A percentile compares a stretch with the other conserved stretches of the same genome.
phyloP scores from a whole-genome alignment of 2,113 vertebrate species.

The Anhinga rufa region DNA sequence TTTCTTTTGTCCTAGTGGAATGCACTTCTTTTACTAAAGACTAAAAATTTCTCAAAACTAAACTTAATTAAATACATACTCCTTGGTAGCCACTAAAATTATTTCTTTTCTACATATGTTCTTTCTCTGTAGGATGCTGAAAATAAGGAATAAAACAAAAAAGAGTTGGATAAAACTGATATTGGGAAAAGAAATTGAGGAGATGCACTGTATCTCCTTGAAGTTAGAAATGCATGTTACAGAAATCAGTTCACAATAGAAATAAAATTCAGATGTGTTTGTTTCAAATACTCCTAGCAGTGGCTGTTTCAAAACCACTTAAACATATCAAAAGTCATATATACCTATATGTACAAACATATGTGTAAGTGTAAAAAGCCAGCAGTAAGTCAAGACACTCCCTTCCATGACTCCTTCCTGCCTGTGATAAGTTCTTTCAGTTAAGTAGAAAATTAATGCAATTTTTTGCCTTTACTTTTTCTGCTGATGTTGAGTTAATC shows the following conservation, averaged over 20 bases:
- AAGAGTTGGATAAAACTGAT: neutral
- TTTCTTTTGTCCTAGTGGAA: neutral
- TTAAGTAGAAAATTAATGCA: neutral
- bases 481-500: neutral
- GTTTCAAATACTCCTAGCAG: neutral
- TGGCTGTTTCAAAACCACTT: neutral
- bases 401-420: neutral
- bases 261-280: neutral
- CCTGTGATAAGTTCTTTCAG: neutral
- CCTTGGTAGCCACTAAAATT: neutral
- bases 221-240: neutral
- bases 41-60: neutral
- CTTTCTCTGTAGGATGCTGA: neutral
- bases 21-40: neutral
- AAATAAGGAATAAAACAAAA: neutral
- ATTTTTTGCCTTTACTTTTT: neutral
- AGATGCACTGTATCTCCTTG: neutral
- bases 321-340: neutral
- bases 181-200: neutral
- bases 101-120: neutral
- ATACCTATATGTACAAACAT: neutral
- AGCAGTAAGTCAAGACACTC: neutral
- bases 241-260: neutral
- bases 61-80: neutral
- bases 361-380: neutral